Base-by-base conservation (phyloP, 2,797 vertebrate genomes). In the Vipera latastei region DNA sequence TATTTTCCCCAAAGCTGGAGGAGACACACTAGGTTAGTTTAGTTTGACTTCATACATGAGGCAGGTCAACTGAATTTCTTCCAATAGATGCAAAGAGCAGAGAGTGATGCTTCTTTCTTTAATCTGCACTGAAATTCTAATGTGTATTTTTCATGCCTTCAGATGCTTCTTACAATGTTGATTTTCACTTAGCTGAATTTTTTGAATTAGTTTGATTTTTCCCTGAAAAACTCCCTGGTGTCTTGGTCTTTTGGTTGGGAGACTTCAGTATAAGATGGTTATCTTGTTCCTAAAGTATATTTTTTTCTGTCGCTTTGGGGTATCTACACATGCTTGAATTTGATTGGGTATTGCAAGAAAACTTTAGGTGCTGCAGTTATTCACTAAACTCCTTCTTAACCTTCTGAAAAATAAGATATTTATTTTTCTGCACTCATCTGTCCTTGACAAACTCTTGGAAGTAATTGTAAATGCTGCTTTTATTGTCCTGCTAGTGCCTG, bases 401-500 rank as follows among this genome's bases (percentile, higher is more conserved):
- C 53, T 88, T 38, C 69, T 55, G 59, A 92, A 90, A 11, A n/a
- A 1, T 0, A 22, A 22, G 38, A 7, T n/a, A 18, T 85, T 93
- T 91, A 25, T 1, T 48, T 48, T 38, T 55, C 91, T n/a, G 0
- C 25, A 7, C 53, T 86, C 22, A 48, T 83, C 89, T 44, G 0
- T n/a, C 14, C 9, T 88, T 18, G 83, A 55, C 0, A 0, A 65
- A 86, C 59, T 91, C 56, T 78, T 83, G 61, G 38, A 87, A 25
- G 38, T 44, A 4, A 18, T 94, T 92, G 4, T 73, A 4, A 1
- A 5, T 61, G n/a, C 83, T 53, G 85, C 83, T 60, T 16, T 86
- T 90, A 0, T 69, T 0, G 25, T 3, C 26, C 0, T 1, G 0
- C 0, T 16, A n/a, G 13, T 91, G 38, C 60, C 7, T 4, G 0